Percentiles rank a stretch among this genome's conserved stretches.
Evolutionary conservation across 1,140 invertebrate genomes (phyloP).

Genomic region (Panulirus ornatus): DNA sequence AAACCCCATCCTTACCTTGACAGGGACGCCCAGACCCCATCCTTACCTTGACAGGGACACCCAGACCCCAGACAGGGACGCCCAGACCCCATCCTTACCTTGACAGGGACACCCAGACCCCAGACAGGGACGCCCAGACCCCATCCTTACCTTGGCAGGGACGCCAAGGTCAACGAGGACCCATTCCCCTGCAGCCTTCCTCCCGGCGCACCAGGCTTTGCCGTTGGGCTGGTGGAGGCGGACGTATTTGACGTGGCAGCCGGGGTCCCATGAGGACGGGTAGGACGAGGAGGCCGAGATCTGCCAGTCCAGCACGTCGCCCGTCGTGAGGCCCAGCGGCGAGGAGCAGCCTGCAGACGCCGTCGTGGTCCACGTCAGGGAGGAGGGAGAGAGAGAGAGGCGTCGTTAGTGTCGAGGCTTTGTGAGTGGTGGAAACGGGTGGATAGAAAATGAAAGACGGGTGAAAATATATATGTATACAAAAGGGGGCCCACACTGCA

Average conservation of each 20-base stretch:
- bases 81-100: too few species aligned
- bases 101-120: too few species aligned
- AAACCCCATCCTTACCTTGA: too few species aligned
- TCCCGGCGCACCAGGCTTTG: slow-evolving; percentile 81
- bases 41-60: too few species aligned
- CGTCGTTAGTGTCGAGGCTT: background rate
- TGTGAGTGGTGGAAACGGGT: background rate
- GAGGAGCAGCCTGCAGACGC: slow-evolving; percentile 77
- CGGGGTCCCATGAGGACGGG: slow-evolving; percentile 79
- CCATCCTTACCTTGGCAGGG: slow-evolving; percentile 79
- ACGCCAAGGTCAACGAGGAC: slow-evolving; percentile 80
- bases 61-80: too few species aligned
- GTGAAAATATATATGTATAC: background rate
- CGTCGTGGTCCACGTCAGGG: background rate
- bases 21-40: too few species aligned
- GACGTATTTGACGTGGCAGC: slow-evolving; percentile 81
- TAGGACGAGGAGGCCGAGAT: slow-evolving; percentile 81
- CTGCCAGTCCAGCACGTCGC: slow-evolving; percentile 82
- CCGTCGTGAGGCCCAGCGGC: slow-evolving; percentile 81
- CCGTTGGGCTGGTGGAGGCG: slow-evolving; percentile 80
- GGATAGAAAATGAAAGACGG: too few species aligned
- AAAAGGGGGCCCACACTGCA: background rate
- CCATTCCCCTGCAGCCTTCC: slow-evolving; percentile 81
- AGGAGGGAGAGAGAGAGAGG: background rate
- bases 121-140: too few species aligned